Conservation (phyloP, 2,888 invertebrate species). For the Eledona agricola region DNA sequence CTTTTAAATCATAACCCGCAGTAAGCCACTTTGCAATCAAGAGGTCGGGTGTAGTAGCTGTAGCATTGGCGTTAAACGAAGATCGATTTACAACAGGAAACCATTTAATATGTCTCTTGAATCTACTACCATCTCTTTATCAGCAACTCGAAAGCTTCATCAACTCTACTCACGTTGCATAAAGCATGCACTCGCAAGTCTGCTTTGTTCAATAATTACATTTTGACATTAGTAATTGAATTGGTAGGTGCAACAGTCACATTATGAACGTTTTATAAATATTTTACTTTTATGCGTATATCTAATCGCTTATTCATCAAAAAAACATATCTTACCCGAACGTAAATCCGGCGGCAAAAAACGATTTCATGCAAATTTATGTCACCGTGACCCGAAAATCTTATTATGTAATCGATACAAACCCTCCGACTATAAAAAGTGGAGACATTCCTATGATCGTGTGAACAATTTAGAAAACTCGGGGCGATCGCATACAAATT, state of each 20-base stretch:
- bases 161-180: constrained; percentile 14
- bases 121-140: constrained; percentile 8
- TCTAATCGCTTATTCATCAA: too few relatives aligned
- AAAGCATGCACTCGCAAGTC: constrained; percentile 3
- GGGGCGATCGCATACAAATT: neutral
- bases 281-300: too few relatives aligned
- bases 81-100: constrained; percentile 10
- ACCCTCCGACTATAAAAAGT: too few relatives aligned
- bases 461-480: constrained; percentile 3
- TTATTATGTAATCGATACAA: too few relatives aligned
- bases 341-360: too few relatives aligned
- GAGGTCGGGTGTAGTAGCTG: neutral
- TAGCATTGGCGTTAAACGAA: constrained; percentile 9
- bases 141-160: constrained; percentile 12
- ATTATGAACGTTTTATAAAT: too few relatives aligned
- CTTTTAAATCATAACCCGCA: neutral
- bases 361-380: too few relatives aligned
- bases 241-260: constrained; percentile 7
- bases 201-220: constrained; percentile 16
- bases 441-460: constrained; percentile 4
- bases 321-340: too few relatives aligned
- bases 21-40: neutral
- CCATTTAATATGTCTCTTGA: constrained; percentile 17
- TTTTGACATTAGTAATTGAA: constrained; percentile 9
- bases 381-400: too few relatives aligned